Conservation (phyloP, 2,797 vertebrate genomes). For the Micromesistius poutassou region DNA sequence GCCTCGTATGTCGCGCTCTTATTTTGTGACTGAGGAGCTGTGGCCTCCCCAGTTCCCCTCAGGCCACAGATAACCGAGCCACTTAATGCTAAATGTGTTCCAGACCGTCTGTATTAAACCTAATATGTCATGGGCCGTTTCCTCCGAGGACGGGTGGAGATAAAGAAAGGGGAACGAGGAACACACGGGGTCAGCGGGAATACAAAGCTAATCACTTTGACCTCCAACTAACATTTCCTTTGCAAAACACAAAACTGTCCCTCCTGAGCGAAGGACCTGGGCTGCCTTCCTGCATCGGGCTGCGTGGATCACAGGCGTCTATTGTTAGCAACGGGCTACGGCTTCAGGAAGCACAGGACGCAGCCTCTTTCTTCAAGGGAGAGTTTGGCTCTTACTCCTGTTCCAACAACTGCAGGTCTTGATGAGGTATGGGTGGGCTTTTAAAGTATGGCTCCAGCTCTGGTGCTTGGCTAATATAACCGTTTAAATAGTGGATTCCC, state of each 20-base stretch:
- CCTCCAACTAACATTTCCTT: constrained; percentile 72
- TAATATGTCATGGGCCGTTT: constrained; percentile 28
- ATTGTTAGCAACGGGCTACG: constrained; percentile 11
- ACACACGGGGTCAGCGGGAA: constrained; percentile 54
- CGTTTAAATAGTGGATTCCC: background rate
- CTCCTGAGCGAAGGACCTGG: constrained; percentile 31
- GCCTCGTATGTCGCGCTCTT: background rate
- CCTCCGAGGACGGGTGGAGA: constrained; percentile 30
- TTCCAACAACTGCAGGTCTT: background rate
- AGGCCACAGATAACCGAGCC: constrained; percentile 47
- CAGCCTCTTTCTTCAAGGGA: background rate
- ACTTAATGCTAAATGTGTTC: constrained; percentile 62
- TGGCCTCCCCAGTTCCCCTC: constrained; percentile 39
- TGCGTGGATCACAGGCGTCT: constrained; percentile 39
- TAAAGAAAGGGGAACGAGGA: constrained; percentile 25
- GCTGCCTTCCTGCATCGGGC: constrained; percentile 50
- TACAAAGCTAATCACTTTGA: constrained; percentile 71
- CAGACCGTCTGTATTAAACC: constrained; percentile 53
- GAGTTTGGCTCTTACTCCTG: background rate
- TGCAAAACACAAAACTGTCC: constrained; percentile 45
- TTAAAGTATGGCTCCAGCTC: background rate
- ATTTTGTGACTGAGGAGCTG: constrained; percentile 47
- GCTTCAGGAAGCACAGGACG: background rate
- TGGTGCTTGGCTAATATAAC: background rate
- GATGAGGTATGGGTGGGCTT: background rate